Evolutionary conservation across 2,797 vertebrate genomes (phyloP), one percentile per base, ranked within the genome.

Genomic region (Sebastes alutus): DNA sequence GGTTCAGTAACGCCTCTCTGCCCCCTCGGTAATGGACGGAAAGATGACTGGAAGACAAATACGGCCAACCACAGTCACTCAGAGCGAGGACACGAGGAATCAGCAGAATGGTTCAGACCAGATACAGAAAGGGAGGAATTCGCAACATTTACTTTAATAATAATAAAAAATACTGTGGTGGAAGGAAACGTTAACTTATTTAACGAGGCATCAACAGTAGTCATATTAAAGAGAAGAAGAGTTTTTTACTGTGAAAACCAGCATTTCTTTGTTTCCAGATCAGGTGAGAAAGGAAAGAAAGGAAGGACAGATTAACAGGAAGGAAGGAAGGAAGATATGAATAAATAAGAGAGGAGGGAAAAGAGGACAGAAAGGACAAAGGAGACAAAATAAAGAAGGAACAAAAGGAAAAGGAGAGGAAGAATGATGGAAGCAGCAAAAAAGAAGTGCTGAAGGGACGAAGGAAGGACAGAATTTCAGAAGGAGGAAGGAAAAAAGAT

Each of bases 1-100:
- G 82, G 82, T 83, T 68, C 78, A 52, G 78, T 29, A 38, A 84
- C 38, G 70, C 69, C 75, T 88, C 72, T 32, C 56, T 54, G 68
- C 66, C 60, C 42, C 68, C 3, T 62, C n/a, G 2, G 20, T 77
- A 55, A 83, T 60, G 66, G 65, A 81, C 9, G 8, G 74, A 75
- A 3, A 59, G 77, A 63, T 2, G 72, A 35, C 62, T 2, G 42
- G 75, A 68, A 23, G 82, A 80, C 72, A 59, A 69, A 77, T 25
- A 67, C 42, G 71, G 58, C 66, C 12, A 42, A 66, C 75, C 16
- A 0, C 3, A 49, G 78, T 66, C 69, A 18, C 2, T 56, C 46
- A 29, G 55, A 75, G 55, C 9, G 14, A 75, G 12, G 42, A 75
- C 46, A 10, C 33, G 7, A 58, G 25, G 23, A 14, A 60, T 9